Base-by-base conservation (phyloP, 2,888 invertebrate genomes). In the Troides oblongomaculatus region DNA sequence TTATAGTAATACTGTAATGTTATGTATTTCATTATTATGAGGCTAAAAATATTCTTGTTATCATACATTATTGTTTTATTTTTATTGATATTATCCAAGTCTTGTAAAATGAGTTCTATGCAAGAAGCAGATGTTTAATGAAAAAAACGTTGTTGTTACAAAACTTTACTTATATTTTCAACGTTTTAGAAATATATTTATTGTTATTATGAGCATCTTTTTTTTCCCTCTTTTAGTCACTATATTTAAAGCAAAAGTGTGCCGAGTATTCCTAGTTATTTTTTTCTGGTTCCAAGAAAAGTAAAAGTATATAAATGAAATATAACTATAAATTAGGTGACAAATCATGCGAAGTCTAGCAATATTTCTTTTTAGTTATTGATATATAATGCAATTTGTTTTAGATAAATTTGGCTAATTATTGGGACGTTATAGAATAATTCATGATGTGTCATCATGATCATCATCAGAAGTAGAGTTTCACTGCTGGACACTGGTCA, bases 131-230 rank as follows among this genome's bases (percentile, higher is more conserved):
- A n/a, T 63, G 57, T 57, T 69, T 46, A 63, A 68, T 70, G 21
- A 71, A 67, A 71, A 71, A 71, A 72, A 74, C 64, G 70, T 75
- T 72, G 57, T 66, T 71, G 56, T 71, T 68, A 72, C 73, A 39
- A 39, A 64, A 56, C 62, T 68, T 61, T 64, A 64, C 8, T 53
- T 68, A 30, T 63, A 69, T 70, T 71, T 68, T 43, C 66, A 69
- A 18, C 8, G 57, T 71, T 71, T 56, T 59, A 63, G 56, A 65
- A 70, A 72, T 73, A 73, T 58, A 73, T 59, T 23, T 68, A 43
- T 68, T 73, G 61, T 62, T 17, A 56, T 39, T 21, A 61, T 36
- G 17, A 39, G 18, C 17, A 57, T 57, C 25, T 71, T 64, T 67
- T 67, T 53, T 64, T 70, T 64, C 18, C 36, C 62, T 46, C 43